These are phyloP conservation scores for Pelodytes ibericus DNA, from an alignment of 2,797 vertebrate genomes.

Conservation along the genomic window DNA sequence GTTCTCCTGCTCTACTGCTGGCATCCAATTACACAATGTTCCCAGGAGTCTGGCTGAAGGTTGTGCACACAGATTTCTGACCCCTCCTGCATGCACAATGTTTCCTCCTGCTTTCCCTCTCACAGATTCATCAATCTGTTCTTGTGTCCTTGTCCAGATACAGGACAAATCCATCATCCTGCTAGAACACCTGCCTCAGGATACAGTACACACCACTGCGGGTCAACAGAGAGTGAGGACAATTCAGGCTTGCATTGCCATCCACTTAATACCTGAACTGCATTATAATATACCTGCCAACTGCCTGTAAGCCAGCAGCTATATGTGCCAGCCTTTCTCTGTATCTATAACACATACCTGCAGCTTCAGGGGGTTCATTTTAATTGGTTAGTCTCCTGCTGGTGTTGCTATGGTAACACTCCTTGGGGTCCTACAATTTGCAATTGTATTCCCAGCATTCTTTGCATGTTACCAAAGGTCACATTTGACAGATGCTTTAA, in stretches of 20 bases:
- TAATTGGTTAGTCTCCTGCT: slow-evolving; percentile 43
- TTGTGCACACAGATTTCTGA: not conserved
- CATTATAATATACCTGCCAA: not conserved
- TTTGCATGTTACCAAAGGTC: slow-evolving; percentile 59
- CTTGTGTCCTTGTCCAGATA: slow-evolving; percentile 20
- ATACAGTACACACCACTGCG: not conserved
- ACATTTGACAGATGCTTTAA: slow-evolving; percentile 45
- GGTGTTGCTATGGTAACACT: slow-evolving; percentile 70
- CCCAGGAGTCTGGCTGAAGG: not conserved
- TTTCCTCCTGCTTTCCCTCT: not conserved
- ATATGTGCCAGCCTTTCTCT: not conserved
- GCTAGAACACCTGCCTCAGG: not conserved
- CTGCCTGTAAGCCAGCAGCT: no score
- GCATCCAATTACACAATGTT: not conserved
- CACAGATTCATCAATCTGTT: slow-evolving; percentile 44
- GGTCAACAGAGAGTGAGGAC: not conserved
- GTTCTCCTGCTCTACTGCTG: no score
- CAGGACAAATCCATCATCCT: slow-evolving; percentile 6
- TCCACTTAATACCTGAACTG: not conserved
- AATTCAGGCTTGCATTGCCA: slow-evolving; percentile 17
- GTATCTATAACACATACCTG: not conserved
- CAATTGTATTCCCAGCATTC: slow-evolving; percentile 58
- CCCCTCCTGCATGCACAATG: slow-evolving; percentile 23
- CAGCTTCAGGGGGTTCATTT: not conserved
- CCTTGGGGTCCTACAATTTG: slow-evolving; percentile 60